Evolutionary conservation across 2,888 invertebrate species (phyloP).

Genomic region (Caenorhabditis japonica): DNA sequence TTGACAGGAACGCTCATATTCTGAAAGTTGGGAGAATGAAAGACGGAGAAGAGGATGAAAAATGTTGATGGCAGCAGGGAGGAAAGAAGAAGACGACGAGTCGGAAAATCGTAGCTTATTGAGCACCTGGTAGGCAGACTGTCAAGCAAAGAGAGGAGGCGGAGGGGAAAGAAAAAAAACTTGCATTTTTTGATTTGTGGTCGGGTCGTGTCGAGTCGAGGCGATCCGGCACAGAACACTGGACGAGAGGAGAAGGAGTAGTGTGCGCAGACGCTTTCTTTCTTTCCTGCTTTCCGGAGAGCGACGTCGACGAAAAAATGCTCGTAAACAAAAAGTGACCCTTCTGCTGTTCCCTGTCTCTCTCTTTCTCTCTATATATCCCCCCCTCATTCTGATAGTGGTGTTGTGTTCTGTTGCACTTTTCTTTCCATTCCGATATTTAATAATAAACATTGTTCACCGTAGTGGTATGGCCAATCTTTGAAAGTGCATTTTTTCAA

Average conservation of each 20-base stretch:
- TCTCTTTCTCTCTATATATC: slow-evolving; percentile 6
- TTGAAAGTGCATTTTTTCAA: no score
- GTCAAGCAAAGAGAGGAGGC: slow-evolving; percentile 14
- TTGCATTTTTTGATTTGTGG: neutral
- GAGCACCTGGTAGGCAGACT: slow-evolving; percentile 40
- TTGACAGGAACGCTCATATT: slow-evolving; percentile 31
- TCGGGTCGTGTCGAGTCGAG: neutral
- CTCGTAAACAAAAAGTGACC: neutral
- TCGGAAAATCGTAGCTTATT: slow-evolving; percentile 23
- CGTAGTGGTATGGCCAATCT: no score
- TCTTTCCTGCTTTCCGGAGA: neutral
- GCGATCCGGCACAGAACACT: no score
- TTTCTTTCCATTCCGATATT: no score
- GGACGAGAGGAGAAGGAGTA: no score
- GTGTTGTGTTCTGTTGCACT: no score
- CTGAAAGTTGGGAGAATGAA: slow-evolving; percentile 14
- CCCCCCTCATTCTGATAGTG: neutral
- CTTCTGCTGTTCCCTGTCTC: neutral
- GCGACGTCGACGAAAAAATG: neutral
- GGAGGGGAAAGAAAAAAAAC: neutral
- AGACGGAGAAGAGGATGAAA: slow-evolving; percentile 10
- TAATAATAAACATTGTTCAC: no score
- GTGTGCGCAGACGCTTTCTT: neutral
- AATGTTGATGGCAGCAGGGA: neutral
- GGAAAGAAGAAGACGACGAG: neutral